Evolutionary conservation across 2,797 vertebrate genomes (phyloP).

Genomic region (Microcaecilia unicolor): DNA sequence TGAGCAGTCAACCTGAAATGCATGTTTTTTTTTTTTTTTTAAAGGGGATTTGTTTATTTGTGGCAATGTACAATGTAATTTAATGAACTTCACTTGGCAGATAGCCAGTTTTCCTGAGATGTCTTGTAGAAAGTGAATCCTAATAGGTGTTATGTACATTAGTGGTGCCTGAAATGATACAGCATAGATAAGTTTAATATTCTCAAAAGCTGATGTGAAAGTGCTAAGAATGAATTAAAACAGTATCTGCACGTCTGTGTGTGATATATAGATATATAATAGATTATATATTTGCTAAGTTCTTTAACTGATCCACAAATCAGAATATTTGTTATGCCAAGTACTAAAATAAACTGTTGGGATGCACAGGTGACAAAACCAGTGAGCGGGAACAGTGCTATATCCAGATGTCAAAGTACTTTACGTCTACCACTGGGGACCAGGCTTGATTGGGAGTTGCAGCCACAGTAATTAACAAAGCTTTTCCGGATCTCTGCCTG

Average conservation of each 20-base stretch:
- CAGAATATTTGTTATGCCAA: background rate
- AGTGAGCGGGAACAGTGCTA: background rate
- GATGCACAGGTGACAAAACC: constrained; percentile 4
- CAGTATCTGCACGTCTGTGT: too few relatives aligned
- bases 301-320: background rate
- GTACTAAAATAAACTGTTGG: constrained; percentile 10
- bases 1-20: too few relatives aligned
- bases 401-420: background rate
- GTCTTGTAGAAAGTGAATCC: background rate
- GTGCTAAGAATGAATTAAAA: background rate
- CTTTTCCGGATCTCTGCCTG: background rate
- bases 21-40: too few relatives aligned
- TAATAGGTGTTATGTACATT: background rate
- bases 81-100: constrained; percentile 2
- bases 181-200: background rate
- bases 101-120: background rate
- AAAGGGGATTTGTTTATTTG: background rate
- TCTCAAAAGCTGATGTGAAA: background rate
- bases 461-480: constrained; percentile 8
- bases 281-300: constrained; percentile 3
- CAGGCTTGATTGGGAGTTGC: background rate
- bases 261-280: constrained; percentile 8
- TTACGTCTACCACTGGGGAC: background rate
- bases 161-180: background rate
- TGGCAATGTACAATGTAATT: background rate